These are phyloP conservation scores for Chamaea fasciata DNA, from an alignment of 2,113 vertebrate species.

Conservation along the genomic window DNA sequence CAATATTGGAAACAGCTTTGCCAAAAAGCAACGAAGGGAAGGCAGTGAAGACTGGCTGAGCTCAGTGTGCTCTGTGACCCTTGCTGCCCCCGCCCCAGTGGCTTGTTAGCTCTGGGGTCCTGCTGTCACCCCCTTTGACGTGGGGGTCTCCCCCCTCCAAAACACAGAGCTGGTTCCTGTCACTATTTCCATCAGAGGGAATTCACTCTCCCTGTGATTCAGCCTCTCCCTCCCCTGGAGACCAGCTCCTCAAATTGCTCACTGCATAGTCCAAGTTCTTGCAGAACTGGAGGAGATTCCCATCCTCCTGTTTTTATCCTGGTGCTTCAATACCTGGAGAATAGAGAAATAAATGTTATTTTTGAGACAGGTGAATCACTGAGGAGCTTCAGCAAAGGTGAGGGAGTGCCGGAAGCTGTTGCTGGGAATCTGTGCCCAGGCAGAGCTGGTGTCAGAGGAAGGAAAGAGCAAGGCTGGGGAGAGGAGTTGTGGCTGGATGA, in stretches of 20 bases:
- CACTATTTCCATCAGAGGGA: rapidly evolving
- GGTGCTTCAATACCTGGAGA: background rate
- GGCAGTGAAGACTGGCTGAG: background rate
- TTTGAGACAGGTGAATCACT: background rate
- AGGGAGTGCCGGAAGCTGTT: background rate
- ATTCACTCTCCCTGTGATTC: background rate
- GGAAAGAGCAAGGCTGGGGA: rapidly evolving
- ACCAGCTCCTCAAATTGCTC: background rate
- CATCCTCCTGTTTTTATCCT: background rate
- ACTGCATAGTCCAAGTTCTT: background rate
- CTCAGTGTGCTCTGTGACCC: background rate
- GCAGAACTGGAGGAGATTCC: background rate
- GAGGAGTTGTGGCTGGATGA: background rate
- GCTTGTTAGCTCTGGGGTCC: background rate
- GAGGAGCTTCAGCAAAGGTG: background rate
- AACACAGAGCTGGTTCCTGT: background rate
- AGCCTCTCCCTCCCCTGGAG: background rate
- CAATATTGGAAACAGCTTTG: constrained; percentile 48
- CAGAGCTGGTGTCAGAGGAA: rapidly evolving
- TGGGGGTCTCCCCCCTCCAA: background rate
- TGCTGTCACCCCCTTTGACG: background rate
- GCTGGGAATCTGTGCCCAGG: background rate
- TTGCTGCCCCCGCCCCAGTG: background rate
- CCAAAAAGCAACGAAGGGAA: background rate
- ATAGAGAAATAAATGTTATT: background rate